These are phyloP conservation scores for Chrysolina haemoptera DNA, from an alignment of 2,888 invertebrate species.

Conservation along the genomic window DNA sequence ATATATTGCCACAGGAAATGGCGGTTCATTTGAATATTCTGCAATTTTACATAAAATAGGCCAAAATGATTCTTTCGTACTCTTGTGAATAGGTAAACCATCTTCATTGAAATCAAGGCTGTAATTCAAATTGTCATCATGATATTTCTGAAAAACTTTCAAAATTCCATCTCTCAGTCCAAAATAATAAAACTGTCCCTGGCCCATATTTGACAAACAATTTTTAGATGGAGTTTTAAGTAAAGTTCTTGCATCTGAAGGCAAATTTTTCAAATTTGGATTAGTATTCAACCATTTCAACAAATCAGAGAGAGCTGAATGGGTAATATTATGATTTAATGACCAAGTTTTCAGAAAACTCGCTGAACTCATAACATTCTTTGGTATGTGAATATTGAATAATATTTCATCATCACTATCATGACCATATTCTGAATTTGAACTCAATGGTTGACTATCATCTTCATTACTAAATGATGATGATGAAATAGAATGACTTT, in stretches of 20 bases:
- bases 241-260: constrained; percentile 23
- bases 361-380: constrained; percentile 1
- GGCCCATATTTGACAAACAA: constrained; percentile 12
- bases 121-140: constrained; percentile 28
- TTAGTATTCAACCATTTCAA: constrained; percentile 34
- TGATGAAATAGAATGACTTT: constrained; percentile 2
- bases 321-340: constrained; percentile 36
- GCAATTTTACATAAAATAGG: constrained; percentile 44
- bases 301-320: too few relatives aligned
- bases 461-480: constrained; percentile 4
- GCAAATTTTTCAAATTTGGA: constrained; percentile 19
- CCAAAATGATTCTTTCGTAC: constrained; percentile 42
- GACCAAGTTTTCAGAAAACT: constrained; percentile 36
- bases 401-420: constrained; percentile 12
- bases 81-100: background rate
- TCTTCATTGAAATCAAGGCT: constrained; percentile 25
- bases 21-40: constrained; percentile 31
- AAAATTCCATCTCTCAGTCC: constrained; percentile 20
- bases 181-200: constrained; percentile 31
- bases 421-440: constrained; percentile 9
- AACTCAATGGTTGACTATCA: background rate
- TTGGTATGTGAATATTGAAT: constrained; percentile 4
- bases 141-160: constrained; percentile 22
- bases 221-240: constrained; percentile 22
- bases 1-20: constrained; percentile 43